Evolutionary conservation across 1,140 invertebrate species (phyloP).

Genomic region (Pseudomyrmex gracilis): DNA sequence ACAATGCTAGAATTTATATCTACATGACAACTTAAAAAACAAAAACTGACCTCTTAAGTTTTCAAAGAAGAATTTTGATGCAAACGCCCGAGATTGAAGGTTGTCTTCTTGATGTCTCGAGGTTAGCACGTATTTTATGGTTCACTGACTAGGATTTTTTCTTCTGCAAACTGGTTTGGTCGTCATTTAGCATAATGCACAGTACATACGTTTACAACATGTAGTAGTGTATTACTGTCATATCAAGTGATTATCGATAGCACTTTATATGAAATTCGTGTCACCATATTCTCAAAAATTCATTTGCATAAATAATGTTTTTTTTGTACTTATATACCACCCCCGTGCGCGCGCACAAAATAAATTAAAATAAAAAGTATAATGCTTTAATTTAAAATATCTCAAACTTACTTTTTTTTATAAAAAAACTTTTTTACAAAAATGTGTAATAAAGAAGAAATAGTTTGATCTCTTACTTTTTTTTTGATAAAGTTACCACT

Average conservation of each 20-base stretch:
- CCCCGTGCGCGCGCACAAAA: background rate
- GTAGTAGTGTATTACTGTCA: background rate
- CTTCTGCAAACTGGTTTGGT: slow-evolving; percentile 63
- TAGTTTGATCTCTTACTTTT: no score
- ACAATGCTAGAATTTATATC: slow-evolving; percentile 13
- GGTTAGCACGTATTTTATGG: slow-evolving; percentile 68
- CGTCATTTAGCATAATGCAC: slow-evolving; percentile 39
- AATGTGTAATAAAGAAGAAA: no score
- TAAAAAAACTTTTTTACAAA: no score
- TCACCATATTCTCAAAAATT: background rate
- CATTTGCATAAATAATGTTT: background rate
- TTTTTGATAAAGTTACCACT: no score
- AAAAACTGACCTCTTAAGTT: slow-evolving; percentile 53
- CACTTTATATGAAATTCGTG: background rate
- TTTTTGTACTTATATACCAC: no score
- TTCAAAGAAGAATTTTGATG: slow-evolving; percentile 55
- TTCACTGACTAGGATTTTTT: slow-evolving; percentile 58
- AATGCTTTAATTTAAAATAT: no score
- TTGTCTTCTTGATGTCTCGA: slow-evolving; percentile 72
- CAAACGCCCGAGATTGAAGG: slow-evolving; percentile 63
- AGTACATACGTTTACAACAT: background rate
- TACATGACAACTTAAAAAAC: slow-evolving; percentile 52
- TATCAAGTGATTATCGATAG: background rate
- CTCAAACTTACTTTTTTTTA: no score
- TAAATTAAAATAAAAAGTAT: background rate